Base-by-base conservation (phyloP, 2,888 invertebrate species). In the Hirtodrosophila cameraria region DNA sequence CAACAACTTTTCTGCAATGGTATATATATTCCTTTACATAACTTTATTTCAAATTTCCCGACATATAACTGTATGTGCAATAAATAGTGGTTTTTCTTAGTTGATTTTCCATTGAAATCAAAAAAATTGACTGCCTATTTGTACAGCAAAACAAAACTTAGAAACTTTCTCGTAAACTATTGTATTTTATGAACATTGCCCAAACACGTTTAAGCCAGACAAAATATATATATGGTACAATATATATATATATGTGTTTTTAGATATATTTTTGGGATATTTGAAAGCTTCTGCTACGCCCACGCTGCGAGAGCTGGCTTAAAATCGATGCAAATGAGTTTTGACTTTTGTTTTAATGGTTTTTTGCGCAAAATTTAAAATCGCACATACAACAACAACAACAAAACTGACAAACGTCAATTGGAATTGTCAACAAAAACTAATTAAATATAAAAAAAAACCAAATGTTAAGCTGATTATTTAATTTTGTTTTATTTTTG, bases 401-500 rank as follows among this genome's bases (percentile, higher is more conserved):
- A 16, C 12, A 55, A 18, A n/a, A 16, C 12, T 49, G 15, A 13
- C 15, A 30, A 16, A 46, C n/a, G 28, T 7, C 20, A 38, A 38
- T 50, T 50, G 33, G 50, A 28, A 28, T 27, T 30, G 39, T 35
- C 41, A 7, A 33, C 33, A 36, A 50, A 36, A 38, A 59, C 33
- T 7, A 62, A 60, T 62, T 61, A 38, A 39, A 41, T 20, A 25
- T 31, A 38, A 28, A 42, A 11, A 42, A 38, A 28, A 30, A 27
- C 23, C 33, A 59, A 23, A 39, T 18, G n/a, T 16, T 77, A 78
- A 78, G 79, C 80, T 77, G 75, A 69, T 80, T 78, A 79, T 72
- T 66, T 67, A 59, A 31, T 35, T 41, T 62, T 58, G 61, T 30
- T 23, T 35, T 41, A 6, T 13, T 38, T 20, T 35, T 41, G 33